phyloP scores from a whole-genome alignment of 2,113 vertebrate genomes.

The Otocyon megalotis region DNA sequence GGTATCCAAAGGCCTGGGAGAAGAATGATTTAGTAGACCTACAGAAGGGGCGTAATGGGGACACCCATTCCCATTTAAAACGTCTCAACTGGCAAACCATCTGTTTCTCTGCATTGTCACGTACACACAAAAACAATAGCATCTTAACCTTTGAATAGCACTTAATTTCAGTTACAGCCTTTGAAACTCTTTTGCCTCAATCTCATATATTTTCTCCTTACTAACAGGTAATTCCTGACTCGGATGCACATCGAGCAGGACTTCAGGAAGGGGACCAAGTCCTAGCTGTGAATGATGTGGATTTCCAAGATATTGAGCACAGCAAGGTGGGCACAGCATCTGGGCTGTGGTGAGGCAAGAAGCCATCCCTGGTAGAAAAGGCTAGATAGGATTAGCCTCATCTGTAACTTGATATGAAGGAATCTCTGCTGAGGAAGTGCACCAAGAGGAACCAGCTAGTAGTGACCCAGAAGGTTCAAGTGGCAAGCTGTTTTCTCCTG shows the following conservation, averaged over 20 bases:
- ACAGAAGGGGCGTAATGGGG: background rate
- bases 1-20: background rate
- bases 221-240: conserved; percentile 96
- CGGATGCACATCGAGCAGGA: conserved; percentile 96
- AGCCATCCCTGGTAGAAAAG: conserved; percentile 8
- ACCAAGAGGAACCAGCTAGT: conserved; percentile 1
- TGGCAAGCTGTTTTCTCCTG: background rate
- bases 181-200: background rate
- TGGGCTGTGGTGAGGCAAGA: background rate
- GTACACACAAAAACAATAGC: background rate
- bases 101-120: background rate
- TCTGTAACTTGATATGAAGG: conserved; percentile 36
- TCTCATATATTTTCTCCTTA: background rate
- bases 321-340: conserved; percentile 90
- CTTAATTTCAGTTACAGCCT: background rate
- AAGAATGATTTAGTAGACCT: conserved; percentile 1
- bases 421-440: background rate
- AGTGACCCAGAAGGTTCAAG: conserved; percentile 33
- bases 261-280: conserved; percentile 99
- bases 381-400: background rate
- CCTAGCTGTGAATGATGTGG: conserved; percentile 97
- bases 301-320: conserved; percentile 99
- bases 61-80: conserved; percentile 38
- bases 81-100: background rate
- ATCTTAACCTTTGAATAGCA: conserved; percentile 17